Percentiles rank a stretch among this genome's conserved stretches.
Evolutionary conservation across 2,113 vertebrate genomes (phyloP).

Genomic region (Andinoacara biseriatus): DNA sequence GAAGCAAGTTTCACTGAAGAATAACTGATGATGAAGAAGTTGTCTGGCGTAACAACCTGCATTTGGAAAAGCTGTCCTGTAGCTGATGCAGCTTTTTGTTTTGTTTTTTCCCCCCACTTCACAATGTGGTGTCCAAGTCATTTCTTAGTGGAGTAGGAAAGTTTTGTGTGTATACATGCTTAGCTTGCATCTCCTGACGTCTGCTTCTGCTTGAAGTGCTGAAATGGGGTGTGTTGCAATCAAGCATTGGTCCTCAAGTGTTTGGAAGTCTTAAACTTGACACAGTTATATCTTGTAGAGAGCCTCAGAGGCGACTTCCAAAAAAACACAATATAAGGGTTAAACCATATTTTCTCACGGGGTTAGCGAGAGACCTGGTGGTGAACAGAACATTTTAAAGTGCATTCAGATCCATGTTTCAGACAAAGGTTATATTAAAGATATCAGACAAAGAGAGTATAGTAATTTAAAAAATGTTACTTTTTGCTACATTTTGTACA

Average conservation of each 20-base stretch:
- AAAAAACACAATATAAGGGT: no score
- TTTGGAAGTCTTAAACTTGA: neutral
- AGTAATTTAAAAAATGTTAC: neutral
- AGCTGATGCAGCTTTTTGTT: neutral
- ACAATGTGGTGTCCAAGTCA: neutral
- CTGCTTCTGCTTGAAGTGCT: neutral
- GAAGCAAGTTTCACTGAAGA: neutral
- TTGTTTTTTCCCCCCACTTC: neutral
- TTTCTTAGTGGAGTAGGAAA: neutral
- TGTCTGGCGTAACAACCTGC: neutral
- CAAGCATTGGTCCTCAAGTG: neutral
- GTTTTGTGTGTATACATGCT: neutral
- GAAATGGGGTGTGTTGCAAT: neutral
- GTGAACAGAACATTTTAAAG: neutral
- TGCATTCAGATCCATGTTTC: no score
- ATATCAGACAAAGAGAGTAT: neutral
- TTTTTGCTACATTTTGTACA: neutral
- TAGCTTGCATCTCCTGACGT: neutral
- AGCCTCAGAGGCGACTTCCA: no score
- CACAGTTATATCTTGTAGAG: no score
- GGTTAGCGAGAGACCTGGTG: no score
- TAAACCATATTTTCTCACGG: no score
- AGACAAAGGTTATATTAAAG: neutral
- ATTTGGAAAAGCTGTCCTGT: neutral
- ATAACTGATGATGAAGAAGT: neutral